Percentiles rank a stretch among this genome's conserved stretches.
Conservation (phyloP, 2,888 invertebrate genomes). For the Eulithis prunata region DNA sequence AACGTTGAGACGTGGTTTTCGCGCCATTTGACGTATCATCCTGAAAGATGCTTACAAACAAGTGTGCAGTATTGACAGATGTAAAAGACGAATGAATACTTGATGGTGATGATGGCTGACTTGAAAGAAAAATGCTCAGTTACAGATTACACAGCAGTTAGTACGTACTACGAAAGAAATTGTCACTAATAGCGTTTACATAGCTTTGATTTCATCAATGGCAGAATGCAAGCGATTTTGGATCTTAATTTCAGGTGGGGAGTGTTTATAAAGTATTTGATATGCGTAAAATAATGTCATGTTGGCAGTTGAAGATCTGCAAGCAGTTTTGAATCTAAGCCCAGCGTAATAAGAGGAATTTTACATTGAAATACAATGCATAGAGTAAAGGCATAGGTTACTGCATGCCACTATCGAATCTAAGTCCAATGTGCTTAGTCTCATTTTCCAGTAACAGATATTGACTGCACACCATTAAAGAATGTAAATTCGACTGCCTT, state of each 20-base stretch:
- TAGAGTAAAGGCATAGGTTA: neutral
- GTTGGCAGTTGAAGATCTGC: neutral
- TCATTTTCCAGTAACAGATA: slow-evolving; percentile 15
- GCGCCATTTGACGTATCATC: no score
- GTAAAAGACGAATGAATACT: no score
- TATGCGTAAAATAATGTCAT: neutral
- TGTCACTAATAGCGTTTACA: neutral
- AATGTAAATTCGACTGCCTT: neutral
- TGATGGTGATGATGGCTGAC: no score
- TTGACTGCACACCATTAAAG: neutral
- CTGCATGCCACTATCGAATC: slow-evolving; percentile 2
- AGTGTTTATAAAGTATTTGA: neutral
- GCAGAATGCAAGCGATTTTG: neutral
- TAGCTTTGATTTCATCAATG: neutral
- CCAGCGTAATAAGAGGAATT: neutral
- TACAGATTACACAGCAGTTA: no score
- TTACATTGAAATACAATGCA: neutral
- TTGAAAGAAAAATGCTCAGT: no score
- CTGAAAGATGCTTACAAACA: no score
- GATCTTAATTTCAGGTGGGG: neutral
- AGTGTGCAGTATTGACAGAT: no score
- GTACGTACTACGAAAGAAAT: neutral
- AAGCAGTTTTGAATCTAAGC: slow-evolving; percentile 7
- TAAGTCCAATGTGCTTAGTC: neutral
- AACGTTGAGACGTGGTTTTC: no score